These are phyloP conservation scores for Chloroceryle inda DNA, from an alignment of 2,797 vertebrate genomes.

Conservation along the genomic window DNA sequence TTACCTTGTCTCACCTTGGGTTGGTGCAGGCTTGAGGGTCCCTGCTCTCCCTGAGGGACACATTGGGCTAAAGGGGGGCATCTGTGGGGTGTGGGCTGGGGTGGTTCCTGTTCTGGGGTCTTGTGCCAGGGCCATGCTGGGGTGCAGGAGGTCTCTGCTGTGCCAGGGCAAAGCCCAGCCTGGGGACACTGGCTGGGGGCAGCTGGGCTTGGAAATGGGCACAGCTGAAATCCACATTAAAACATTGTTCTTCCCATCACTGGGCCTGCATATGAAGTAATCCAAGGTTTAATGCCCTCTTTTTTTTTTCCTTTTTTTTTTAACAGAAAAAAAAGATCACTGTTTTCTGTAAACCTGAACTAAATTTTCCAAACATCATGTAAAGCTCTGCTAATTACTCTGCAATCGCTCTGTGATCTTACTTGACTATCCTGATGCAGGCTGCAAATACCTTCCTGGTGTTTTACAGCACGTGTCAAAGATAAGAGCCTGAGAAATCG, in stretches of 20 bases:
- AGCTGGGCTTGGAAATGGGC: background rate
- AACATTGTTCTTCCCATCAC: background rate
- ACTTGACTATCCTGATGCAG: accelerated
- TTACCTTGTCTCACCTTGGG: accelerated
- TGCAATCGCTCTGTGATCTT: accelerated
- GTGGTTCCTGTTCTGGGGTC: background rate
- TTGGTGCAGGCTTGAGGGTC: background rate
- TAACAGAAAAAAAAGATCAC: background rate
- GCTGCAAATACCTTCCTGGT: background rate
- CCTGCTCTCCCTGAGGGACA: background rate
- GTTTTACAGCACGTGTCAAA: background rate
- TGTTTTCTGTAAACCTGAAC: background rate
- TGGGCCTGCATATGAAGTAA: background rate
- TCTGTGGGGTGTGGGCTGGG: background rate
- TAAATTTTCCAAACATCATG: background rate
- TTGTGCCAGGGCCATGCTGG: accelerated
- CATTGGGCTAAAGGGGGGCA: accelerated
- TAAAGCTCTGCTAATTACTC: background rate
- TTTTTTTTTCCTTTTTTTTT: background rate
- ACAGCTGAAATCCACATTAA: accelerated
- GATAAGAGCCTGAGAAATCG: background rate
- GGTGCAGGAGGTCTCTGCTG: background rate
- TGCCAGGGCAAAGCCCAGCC: background rate
- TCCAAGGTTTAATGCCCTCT: background rate
- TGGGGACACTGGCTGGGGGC: background rate